These are phyloP conservation scores for Drosophila trichaetosa DNA, from an alignment of 2,888 invertebrate species.

Conservation along the genomic window DNA sequence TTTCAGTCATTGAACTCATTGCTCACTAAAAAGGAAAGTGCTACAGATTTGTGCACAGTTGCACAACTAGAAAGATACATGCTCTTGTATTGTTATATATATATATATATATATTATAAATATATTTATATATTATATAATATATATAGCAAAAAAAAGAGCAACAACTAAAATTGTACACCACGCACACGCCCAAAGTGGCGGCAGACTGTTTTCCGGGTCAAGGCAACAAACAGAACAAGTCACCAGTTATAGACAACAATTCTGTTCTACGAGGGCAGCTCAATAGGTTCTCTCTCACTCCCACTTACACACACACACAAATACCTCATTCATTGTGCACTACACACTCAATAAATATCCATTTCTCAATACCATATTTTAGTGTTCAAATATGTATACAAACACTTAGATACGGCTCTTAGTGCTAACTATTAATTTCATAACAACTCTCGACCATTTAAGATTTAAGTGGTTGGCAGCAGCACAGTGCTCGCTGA, in stretches of 20 bases:
- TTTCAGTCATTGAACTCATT: conserved; percentile 62
- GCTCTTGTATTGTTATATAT: neutral
- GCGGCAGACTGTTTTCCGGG: conserved; percentile 48
- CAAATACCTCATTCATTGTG: neutral
- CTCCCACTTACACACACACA: neutral
- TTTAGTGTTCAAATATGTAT: neutral
- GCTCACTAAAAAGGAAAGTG: conserved; percentile 45
- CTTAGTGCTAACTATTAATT: neutral
- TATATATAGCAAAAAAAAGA: conserved; percentile 14
- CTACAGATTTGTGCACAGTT: conserved; percentile 7
- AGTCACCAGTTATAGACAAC: conserved; percentile 18
- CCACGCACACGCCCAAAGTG: conserved; percentile 32
- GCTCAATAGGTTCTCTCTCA: neutral
- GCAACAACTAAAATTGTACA: conserved; percentile 18
- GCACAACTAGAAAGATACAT: conserved; percentile 10
- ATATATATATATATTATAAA: neutral
- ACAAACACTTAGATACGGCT: neutral
- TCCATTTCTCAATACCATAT: neutral
- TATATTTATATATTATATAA: neutral
- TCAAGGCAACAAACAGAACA: conserved; percentile 53
- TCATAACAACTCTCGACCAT: conserved; percentile 1
- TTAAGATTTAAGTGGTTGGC: neutral
- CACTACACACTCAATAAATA: neutral
- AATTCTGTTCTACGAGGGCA: conserved; percentile 11
- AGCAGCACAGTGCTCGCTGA: neutral